Conservation (phyloP, 2,888 invertebrate species). For the Xanthia togata region DNA sequence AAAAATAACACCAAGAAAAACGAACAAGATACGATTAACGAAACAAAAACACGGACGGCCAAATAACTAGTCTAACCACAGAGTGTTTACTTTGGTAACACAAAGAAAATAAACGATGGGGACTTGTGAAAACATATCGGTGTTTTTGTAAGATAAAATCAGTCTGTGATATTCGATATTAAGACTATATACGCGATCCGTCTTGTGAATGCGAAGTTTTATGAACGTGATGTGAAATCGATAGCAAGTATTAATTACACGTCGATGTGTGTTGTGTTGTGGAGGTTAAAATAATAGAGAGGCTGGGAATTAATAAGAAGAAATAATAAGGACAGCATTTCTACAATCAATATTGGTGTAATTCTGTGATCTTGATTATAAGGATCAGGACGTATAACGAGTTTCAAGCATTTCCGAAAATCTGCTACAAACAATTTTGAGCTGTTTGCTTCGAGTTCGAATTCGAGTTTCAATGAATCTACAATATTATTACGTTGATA, state of each 20-base stretch:
- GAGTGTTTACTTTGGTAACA: constrained; percentile 60
- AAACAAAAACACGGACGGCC: constrained; percentile 39
- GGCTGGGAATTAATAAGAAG: constrained; percentile 13
- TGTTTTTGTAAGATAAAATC: constrained; percentile 70
- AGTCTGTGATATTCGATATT: constrained; percentile 57
- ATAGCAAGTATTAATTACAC: constrained; percentile 57
- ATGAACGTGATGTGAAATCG: constrained; percentile 57
- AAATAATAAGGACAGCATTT: constrained; percentile 21
- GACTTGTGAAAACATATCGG: constrained; percentile 67
- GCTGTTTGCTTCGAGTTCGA: not conserved
- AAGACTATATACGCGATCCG: constrained; percentile 23
- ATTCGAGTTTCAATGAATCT: not conserved
- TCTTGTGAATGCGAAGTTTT: constrained; percentile 44
- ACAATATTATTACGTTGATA: not conserved
- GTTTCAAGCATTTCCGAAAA: not conserved
- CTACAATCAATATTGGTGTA: constrained; percentile 20
- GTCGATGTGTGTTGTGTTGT: constrained; percentile 32
- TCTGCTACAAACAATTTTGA: not conserved
- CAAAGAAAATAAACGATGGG: constrained; percentile 66
- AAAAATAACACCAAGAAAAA: constrained; percentile 31
- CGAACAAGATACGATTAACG: constrained; percentile 49
- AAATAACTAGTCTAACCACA: constrained; percentile 50
- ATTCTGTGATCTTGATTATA: not conserved
- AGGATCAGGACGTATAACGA: not conserved
- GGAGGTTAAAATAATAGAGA: constrained; percentile 36